Base-by-base conservation (phyloP, 1,140 invertebrate genomes). In the Rhysida immarginata region DNA sequence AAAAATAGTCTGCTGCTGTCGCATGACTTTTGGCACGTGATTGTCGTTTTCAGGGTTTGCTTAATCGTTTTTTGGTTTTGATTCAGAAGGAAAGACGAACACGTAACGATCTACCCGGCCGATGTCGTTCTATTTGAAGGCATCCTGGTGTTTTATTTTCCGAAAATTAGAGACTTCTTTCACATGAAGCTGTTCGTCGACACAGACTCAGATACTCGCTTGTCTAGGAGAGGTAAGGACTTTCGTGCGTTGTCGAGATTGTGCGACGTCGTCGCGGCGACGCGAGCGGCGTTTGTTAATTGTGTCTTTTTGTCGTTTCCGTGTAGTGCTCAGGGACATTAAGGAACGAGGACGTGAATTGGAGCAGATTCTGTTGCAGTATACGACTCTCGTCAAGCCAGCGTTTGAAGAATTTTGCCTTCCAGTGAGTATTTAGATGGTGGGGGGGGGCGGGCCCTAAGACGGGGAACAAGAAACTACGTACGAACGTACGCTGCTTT, bases 161-260 rank as follows among this genome's bases (percentile, higher is more conserved):
- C 87, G 11, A 85, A 95, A 68, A 84, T 99, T 53, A 73, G 95
- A 55, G 86, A 96, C 53, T 74, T 97, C 23, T 99, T 98, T 73
- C 89, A 98, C 68, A 96, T 99, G 91, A 98, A 98, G 72, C 74
- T 99, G 8, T 99, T 99, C 76, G 96, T 99, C 23, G 96, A 99
- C 66, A 97, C 94, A 0, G 95, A 99, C 75, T 93, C 95, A 0
- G 96, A 99, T 68, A 99, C 93, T 0, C 78, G 96, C 63, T 74
- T 99, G 18, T 88, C 93, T 1, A 78, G 95, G 64, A 78, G 95
- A 83, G 91, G 91, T 96, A 70, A 65, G 59, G 62, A 41, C 11
- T 41, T 41, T n/a, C 35, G 11, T n/a, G n/a, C n/a, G n/a, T n/a
- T n/a, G n/a, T n/a, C n/a, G n/a, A n/a, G n/a, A n/a, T n/a, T n/a